Base-by-base conservation (phyloP, 2,113 vertebrate species). In the Hassar affinis region DNA sequence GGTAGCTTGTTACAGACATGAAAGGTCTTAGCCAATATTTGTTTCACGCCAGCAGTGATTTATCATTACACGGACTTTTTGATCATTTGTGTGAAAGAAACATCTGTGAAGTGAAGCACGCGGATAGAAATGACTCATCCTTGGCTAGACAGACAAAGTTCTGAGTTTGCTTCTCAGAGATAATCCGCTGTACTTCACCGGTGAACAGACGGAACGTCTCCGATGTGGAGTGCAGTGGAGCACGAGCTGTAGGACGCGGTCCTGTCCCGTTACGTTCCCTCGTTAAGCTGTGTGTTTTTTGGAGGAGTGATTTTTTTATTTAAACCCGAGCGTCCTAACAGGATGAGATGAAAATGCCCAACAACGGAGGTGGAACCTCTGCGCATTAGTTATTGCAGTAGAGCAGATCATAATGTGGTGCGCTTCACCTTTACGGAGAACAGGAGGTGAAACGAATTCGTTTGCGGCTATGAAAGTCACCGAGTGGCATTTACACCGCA, bases 381-480 rank as follows among this genome's bases (percentile, higher is more conserved):
- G 14, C 45, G 25, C 35, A 6, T 42, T 61, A 17, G 35, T 47
- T 61, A 18, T 18, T 79, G 77, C 49, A 0, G 12, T 74, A 25
- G 17, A 52, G 62, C 27, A 80, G 45, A 66, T 30, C 10, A 1
- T 42, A 64, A 17, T 8, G 52, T 6, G 1, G 30, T 22, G 10
- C 25, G 78, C 57, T 51, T 79, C 59, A 49, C 47, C 33, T 74
- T 78, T 35, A 2, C 76, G n/a, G 52, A 12, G 54, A 78, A 78
- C 76, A 42, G 47, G 30, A 27, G 79, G 79, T 27, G 79, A 71
- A 52, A 56, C n/a, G 30, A n/a, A 71, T 38, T 14, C 1, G 30
- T 80, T 66, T 68, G 51, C 15, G 17, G 49, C 79, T n/a, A 30
- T 81, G 79, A 81, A 71, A 71, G 64, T 71, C 49, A 81, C 25